Evolutionary conservation across 2,113 vertebrate species (phyloP).

Genomic region (Laticauda laticaudata): DNA sequence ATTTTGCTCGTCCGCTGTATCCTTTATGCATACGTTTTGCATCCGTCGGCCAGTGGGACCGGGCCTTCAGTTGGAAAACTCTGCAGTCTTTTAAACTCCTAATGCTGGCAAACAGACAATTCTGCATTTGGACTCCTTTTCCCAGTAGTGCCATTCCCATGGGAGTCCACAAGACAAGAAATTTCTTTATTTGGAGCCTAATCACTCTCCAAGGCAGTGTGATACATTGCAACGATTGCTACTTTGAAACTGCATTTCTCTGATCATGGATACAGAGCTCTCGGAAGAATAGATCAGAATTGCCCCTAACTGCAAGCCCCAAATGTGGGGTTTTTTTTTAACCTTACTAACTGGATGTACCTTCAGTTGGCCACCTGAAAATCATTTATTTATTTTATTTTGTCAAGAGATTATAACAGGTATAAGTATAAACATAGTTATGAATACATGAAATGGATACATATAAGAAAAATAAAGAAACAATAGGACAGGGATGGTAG

Average conservation of each 20-base stretch:
- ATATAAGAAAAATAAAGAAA: too few species aligned
- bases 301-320: not conserved
- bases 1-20: too few species aligned
- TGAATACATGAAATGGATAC: too few species aligned
- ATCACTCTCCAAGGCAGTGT: not conserved
- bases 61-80: not conserved
- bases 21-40: too few species aligned
- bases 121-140: not conserved
- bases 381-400: not conserved
- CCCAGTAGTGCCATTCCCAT: not conserved
- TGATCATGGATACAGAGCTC: not conserved
- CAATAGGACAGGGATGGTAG: too few species aligned
- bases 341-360: not conserved
- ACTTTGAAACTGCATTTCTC: not conserved
- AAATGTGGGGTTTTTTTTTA: not conserved
- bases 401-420: too few species aligned
- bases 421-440: too few species aligned
- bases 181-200: not conserved
- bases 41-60: too few species aligned
- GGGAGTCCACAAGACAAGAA: not conserved
- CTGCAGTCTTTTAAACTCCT: not conserved
- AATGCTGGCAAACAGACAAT: not conserved
- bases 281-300: not conserved
- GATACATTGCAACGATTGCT: not conserved
- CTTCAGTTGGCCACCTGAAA: not conserved